Conservation (phyloP, 2,113 vertebrate genomes). For the Panthera leo region DNA sequence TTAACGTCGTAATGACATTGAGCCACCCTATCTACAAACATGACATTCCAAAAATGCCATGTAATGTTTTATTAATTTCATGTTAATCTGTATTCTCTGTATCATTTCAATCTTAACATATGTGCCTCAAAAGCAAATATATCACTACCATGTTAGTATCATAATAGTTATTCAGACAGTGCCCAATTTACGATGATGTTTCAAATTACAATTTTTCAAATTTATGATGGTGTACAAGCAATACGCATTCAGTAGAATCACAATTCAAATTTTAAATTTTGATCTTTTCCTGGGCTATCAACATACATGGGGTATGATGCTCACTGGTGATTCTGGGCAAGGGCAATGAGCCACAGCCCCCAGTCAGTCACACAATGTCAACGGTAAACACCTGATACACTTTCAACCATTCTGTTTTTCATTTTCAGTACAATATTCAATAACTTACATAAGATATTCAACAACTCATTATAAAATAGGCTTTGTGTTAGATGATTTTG, state of each 20-base stretch:
- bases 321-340: not conserved
- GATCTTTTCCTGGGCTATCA: not conserved
- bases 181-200: not conserved
- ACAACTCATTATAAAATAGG: not conserved
- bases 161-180: not conserved
- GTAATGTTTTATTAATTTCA: not conserved
- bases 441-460: not conserved
- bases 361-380: not conserved
- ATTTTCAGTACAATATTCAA: not conserved
- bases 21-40: not conserved
- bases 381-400: not conserved
- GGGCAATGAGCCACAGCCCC: not conserved
- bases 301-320: not conserved
- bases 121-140: not conserved
- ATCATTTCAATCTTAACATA: not conserved
- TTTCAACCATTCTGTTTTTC: not conserved
- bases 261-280: not conserved
- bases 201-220: not conserved
- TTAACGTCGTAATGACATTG: not conserved
- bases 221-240: not conserved
- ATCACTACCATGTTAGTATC: not conserved
- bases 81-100: not conserved
- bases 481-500: not conserved
- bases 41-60: not conserved
- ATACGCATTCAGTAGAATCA: not conserved